Evolutionary conservation across 2,888 invertebrate species (phyloP), one percentile per base, ranked within the genome.

Genomic region (Mesorhabditis spiculigera): DNA sequence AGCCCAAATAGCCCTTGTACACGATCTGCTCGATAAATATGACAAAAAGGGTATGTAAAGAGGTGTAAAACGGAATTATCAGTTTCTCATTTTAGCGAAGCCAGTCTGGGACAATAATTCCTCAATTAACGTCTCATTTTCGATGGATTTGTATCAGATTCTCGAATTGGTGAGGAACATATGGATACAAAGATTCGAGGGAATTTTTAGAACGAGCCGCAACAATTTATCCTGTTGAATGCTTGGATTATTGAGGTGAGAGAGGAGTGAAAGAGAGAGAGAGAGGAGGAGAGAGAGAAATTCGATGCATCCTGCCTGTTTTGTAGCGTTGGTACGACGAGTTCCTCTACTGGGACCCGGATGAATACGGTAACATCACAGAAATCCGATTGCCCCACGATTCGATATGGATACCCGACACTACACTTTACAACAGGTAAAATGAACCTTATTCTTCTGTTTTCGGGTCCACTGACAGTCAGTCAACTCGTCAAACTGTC

Each of bases 111-210:
- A 85, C 74, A 81, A 80, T 69, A 70, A 76, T n/a, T 72, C 74
- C 68, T 80, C 84, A 13, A 79, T 84, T 44, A 85, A 85, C 71
- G 83, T 84, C 66, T 82, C 83, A 43, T 85, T 84, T 69, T 78
- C 79, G 45, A 85, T 84, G 84, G 84, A 85, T 67, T 70, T 84
- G 43, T 84, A 84, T 74, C 85, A 84, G 71, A 82, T 84, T 63
- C 72, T 84, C 43, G 84, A 85, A 72, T 71, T 84, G 76, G 83
- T 84, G 64, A 65, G 71, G 4, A 4, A 41, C 0, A 69, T 3
- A 5, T 43, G 8, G 43, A 41, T 8, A 68, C 1, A 43, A 50
- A 68, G 2, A 41, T 28, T 58, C 67, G 6, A 63, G 43, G 13
- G 10, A 72, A 3, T 42, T 63, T 81, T 70, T 67, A 82, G 84